These are phyloP conservation scores for Fukomys damarensis DNA, from an alignment of 2,113 vertebrate species.

Conservation along the genomic window DNA sequence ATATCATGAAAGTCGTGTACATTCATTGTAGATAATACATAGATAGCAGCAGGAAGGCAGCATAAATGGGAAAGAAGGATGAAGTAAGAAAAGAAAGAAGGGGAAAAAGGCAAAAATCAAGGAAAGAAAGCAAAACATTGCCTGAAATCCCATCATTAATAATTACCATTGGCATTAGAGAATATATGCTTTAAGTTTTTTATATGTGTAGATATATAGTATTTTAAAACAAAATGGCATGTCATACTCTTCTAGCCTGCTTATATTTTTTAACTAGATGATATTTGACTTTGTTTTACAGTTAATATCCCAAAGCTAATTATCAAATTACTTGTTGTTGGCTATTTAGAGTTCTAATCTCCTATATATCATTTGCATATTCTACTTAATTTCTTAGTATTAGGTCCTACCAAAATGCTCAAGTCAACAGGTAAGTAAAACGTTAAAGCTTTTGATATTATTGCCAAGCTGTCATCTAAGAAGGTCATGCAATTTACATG, in stretches of 20 bases:
- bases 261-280: background rate
- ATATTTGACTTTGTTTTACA: background rate
- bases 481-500: background rate
- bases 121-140: background rate
- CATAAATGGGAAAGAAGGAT: background rate
- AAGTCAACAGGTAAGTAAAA: background rate
- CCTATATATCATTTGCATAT: background rate
- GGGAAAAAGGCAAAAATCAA: background rate
- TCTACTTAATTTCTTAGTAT: slow-evolving; percentile 41
- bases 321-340: background rate
- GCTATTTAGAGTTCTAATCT: background rate
- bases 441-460: background rate
- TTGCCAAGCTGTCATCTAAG: background rate
- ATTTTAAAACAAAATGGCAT: slow-evolving; percentile 8
- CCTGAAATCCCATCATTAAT: background rate
- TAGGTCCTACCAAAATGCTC: background rate
- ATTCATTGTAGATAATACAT: background rate
- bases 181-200: background rate
- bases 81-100: background rate
- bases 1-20: background rate
- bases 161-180: background rate
- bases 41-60: background rate
- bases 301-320: background rate
- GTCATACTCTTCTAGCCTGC: background rate
- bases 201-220: background rate